phyloP scores from a whole-genome alignment of 2,113 vertebrate genomes.

The Brachyhypopomus gauderio region DNA sequence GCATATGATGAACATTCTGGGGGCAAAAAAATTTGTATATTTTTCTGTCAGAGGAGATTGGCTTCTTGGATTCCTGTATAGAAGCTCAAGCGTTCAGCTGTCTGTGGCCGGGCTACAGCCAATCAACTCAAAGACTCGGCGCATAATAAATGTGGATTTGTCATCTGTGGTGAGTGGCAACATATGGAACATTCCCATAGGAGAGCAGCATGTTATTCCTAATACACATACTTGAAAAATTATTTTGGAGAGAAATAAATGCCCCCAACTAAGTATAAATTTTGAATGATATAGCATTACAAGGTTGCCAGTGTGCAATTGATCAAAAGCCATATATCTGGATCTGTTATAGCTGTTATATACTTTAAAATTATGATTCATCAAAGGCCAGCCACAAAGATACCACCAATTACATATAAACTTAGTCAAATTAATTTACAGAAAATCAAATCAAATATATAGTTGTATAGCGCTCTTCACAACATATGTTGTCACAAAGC shows the following conservation, averaged over 20 bases:
- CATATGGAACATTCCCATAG: not conserved
- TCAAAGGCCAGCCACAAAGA: not conserved
- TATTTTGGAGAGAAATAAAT: not conserved
- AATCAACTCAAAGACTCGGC: constrained; percentile 80
- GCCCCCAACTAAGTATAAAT: not conserved
- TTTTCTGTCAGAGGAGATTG: constrained; percentile 85
- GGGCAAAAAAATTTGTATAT: not conserved
- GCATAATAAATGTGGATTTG: constrained; percentile 91
- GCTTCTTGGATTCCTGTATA: constrained; percentile 94
- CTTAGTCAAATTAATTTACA: not conserved
- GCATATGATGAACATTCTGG: not conserved
- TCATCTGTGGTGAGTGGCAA: constrained; percentile 84
- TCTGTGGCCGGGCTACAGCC: constrained; percentile 92
- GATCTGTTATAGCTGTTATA: not conserved
- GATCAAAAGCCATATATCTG: not conserved
- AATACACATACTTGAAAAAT: not conserved
- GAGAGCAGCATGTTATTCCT: not conserved
- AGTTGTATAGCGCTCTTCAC: no score
- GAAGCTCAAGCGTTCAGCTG: constrained; percentile 86
- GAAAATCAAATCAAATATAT: no score
- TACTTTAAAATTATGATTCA: no score
- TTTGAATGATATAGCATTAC: not conserved
- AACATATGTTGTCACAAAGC: no score
- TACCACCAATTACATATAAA: not conserved
- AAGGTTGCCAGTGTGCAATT: not conserved